These are phyloP conservation scores for Pseudocheirus occidentalis DNA, from an alignment of 2,797 vertebrate species.

Conservation along the genomic window DNA sequence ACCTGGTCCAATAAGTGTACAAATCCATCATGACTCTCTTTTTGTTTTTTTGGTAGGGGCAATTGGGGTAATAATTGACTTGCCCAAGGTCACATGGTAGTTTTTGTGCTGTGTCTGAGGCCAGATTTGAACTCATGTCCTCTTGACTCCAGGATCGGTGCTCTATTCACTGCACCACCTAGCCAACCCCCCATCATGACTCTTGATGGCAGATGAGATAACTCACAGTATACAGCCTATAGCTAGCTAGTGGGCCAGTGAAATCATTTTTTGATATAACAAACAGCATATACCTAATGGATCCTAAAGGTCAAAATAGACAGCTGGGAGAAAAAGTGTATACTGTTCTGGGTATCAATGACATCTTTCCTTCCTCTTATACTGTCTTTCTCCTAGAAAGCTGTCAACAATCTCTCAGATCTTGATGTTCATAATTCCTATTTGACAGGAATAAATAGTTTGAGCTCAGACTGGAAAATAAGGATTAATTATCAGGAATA, in stretches of 20 bases:
- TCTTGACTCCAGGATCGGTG: no score
- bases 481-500: slow-evolving; percentile 19
- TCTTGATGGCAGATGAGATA: neutral
- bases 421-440: slow-evolving; percentile 9
- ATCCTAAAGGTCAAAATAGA: neutral
- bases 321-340: neutral
- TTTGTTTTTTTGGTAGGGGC: no score
- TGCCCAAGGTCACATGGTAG: no score
- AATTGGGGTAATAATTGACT: no score
- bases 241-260: neutral
- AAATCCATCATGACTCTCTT: neutral
- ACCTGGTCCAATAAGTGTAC: neutral
- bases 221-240: neutral
- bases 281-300: neutral
- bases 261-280: neutral
- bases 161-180: no score
- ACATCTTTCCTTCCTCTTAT: neutral
- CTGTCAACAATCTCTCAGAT: neutral
- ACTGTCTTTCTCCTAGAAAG: neutral
- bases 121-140: no score
- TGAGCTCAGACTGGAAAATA: slow-evolving; percentile 20
- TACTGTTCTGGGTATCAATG: neutral
- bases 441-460: neutral
- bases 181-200: no score
- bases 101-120: no score